phyloP scores from a whole-genome alignment of 2,797 vertebrate species.

The Esox masquinongy region DNA sequence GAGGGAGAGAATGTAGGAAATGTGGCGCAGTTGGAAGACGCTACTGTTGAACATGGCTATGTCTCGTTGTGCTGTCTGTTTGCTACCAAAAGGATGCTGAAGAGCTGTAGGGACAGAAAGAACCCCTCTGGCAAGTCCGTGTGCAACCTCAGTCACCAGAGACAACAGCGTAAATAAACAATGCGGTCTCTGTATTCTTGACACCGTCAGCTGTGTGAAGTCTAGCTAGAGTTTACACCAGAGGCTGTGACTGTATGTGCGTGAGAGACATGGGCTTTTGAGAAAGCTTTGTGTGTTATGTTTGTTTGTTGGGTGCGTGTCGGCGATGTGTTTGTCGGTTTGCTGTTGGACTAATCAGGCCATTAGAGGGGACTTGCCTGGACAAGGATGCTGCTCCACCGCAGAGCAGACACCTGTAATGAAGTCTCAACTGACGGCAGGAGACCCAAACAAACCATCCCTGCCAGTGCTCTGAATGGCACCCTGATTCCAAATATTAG shows the following conservation, averaged over 20 bases:
- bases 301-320: conserved; percentile 19
- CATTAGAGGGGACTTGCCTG: conserved; percentile 58
- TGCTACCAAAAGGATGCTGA: background rate
- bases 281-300: background rate
- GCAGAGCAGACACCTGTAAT: conserved; percentile 52
- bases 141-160: background rate
- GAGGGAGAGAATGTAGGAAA: background rate
- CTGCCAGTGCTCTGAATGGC: background rate
- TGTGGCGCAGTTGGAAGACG: background rate
- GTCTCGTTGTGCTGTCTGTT: background rate
- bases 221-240: conserved; percentile 8
- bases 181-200: background rate
- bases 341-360: conserved; percentile 49
- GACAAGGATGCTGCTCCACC: conserved; percentile 45
- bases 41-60: background rate
- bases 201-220: background rate
- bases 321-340: conserved; percentile 29
- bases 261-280: background rate
- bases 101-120: background rate
- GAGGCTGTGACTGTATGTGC: background rate
- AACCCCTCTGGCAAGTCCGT: background rate
- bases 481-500: background rate
- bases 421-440: conserved; percentile 60
- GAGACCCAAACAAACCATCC: background rate
- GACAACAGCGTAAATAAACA: background rate